phyloP scores from a whole-genome alignment of 2,888 invertebrate genomes.

The Mylabris sibirica region DNA sequence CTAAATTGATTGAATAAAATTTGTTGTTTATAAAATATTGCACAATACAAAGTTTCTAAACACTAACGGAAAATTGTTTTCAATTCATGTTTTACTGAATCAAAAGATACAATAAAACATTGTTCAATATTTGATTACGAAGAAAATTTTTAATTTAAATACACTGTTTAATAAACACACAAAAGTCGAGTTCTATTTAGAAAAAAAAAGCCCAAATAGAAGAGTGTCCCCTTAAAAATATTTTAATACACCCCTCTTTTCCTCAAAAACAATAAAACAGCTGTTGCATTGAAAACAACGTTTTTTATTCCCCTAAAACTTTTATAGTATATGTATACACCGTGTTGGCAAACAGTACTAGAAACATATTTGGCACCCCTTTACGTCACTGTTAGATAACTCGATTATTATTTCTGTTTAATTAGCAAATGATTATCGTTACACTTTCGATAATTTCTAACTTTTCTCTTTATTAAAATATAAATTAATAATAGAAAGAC shows the following conservation, averaged over 20 bases:
- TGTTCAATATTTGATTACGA: neutral
- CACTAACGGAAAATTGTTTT: neutral
- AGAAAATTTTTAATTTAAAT: neutral
- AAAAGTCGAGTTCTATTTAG: too few relatives aligned
- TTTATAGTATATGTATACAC: too few relatives aligned
- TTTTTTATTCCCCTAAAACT: too few relatives aligned
- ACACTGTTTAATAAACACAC: too few relatives aligned
- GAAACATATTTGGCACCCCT: too few relatives aligned
- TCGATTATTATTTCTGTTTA: neutral
- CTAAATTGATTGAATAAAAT: neutral
- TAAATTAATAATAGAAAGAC: neutral
- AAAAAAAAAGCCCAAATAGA: too few relatives aligned
- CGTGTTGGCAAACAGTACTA: too few relatives aligned
- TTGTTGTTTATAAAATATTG: neutral
- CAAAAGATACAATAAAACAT: neutral
- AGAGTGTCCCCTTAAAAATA: too few relatives aligned
- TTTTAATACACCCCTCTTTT: too few relatives aligned
- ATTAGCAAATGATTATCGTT: neutral
- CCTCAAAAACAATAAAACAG: too few relatives aligned
- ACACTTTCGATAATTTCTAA: neutral
- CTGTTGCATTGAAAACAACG: too few relatives aligned
- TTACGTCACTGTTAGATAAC: neutral
- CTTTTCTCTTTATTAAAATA: neutral
- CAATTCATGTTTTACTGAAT: neutral
- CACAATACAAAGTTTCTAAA: neutral